Percentiles rank a stretch among this genome's conserved stretches.
phyloP scores from a whole-genome alignment of 1,140 invertebrate genomes.

The Camponotus pennsylvanicus region DNA sequence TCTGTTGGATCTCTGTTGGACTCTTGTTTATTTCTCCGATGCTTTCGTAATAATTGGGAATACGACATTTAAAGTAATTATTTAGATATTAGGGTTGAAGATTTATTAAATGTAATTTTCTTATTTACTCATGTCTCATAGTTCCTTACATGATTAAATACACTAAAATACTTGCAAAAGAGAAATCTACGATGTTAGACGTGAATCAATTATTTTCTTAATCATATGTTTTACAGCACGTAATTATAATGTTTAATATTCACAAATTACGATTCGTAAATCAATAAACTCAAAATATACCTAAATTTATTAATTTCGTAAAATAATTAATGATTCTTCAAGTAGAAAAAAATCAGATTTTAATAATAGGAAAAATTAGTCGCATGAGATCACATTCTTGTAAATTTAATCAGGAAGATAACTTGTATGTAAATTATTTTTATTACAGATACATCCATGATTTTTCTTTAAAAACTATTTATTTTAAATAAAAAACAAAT shows the following conservation, averaged over 20 bases:
- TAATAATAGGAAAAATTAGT: background rate
- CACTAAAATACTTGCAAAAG: background rate
- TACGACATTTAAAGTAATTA: constrained; percentile 9
- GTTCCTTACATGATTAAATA: background rate
- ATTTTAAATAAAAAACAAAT: constrained; percentile 6
- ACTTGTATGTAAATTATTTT: background rate
- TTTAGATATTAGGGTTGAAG: constrained; percentile 5
- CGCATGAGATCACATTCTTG: background rate
- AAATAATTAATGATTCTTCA: background rate
- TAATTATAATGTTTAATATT: background rate
- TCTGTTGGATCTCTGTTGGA: too few species aligned
- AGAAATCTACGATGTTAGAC: constrained; percentile 9
- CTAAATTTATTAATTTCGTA: too few species aligned
- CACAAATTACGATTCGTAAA: constrained; percentile 1
- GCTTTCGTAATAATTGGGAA: constrained; percentile 7
- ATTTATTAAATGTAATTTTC: constrained; percentile 24
- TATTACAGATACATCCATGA: background rate
- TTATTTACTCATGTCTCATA: background rate
- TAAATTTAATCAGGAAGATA: constrained; percentile 1
- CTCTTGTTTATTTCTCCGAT: background rate
- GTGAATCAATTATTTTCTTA: background rate
- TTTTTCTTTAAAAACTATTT: background rate
- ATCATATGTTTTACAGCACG: background rate
- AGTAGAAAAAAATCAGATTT: background rate
- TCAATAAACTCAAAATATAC: background rate